phyloP scores from a whole-genome alignment of 2,113 vertebrate species.

The Kryptolebias marmoratus region DNA sequence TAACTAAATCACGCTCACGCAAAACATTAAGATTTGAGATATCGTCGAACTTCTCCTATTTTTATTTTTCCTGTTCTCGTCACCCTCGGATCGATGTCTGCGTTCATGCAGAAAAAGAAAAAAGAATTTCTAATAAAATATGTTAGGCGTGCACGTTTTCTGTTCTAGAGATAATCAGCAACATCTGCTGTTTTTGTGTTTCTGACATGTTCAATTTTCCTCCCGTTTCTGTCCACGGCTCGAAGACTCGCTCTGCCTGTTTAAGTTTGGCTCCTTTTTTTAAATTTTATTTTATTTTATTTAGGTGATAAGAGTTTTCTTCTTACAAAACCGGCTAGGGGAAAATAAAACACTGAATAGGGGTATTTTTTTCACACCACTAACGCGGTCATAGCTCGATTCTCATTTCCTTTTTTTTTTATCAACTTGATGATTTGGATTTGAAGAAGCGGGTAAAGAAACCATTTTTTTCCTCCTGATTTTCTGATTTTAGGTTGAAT shows the following conservation, averaged over 20 bases:
- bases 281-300: neutral
- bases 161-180: slow-evolving; percentile 44
- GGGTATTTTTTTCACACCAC: too few relatives aligned
- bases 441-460: too few relatives aligned
- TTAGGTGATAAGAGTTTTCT: slow-evolving; percentile 19
- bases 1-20: too few relatives aligned
- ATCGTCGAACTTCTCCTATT: too few relatives aligned
- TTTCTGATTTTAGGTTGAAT: too few relatives aligned
- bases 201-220: slow-evolving; percentile 34
- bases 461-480: too few relatives aligned
- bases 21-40: too few relatives aligned
- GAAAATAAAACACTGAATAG: neutral
- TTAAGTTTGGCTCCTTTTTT: slow-evolving; percentile 13
- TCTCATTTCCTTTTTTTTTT: too few relatives aligned
- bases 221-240: slow-evolving; percentile 43
- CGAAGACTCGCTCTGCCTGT: slow-evolving; percentile 10
- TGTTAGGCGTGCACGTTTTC: neutral
- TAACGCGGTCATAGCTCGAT: too few relatives aligned
- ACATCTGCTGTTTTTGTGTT: slow-evolving; percentile 67
- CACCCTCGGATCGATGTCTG: neutral
- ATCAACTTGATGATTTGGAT: too few relatives aligned
- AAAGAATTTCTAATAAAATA: neutral
- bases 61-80: neutral
- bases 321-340: slow-evolving; percentile 3
- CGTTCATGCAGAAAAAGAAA: neutral